Evolutionary conservation across 2,797 vertebrate genomes (phyloP).

Genomic region (Nothura maculosa): DNA sequence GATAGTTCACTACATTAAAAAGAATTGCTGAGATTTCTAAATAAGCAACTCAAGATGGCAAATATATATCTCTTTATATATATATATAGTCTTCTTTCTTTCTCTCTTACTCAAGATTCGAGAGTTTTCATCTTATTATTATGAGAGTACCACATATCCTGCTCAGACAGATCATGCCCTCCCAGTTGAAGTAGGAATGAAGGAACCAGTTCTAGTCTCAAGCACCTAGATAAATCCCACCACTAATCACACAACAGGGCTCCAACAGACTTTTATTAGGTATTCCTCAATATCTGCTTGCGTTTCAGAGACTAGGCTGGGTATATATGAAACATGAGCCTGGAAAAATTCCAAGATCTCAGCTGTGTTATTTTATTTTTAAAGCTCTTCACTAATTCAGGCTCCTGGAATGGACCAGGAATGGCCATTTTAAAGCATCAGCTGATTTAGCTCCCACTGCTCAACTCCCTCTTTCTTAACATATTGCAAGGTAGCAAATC

Average conservation of each 20-base stretch:
- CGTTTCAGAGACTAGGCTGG: background rate
- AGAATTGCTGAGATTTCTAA: background rate
- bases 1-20: background rate
- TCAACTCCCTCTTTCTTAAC: background rate
- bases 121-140: background rate
- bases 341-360: background rate
- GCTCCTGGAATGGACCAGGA: background rate
- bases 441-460: background rate
- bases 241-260: background rate
- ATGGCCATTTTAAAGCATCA: background rate
- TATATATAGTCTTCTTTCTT: background rate
- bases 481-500: slow-evolving; percentile 1
- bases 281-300: background rate
- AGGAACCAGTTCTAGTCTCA: background rate
- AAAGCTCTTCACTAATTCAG: slow-evolving; percentile 16
- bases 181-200: background rate
- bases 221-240: background rate
- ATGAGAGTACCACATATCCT: background rate
- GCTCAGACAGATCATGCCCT: background rate
- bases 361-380: slow-evolving; percentile 30
- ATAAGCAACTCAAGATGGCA: background rate
- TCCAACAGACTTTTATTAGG: background rate
- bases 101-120: background rate
- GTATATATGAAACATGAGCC: background rate
- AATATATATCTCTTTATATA: background rate